These are phyloP conservation scores for Ceratina calcarata DNA, from an alignment of 1,140 invertebrate species.

Conservation along the genomic window DNA sequence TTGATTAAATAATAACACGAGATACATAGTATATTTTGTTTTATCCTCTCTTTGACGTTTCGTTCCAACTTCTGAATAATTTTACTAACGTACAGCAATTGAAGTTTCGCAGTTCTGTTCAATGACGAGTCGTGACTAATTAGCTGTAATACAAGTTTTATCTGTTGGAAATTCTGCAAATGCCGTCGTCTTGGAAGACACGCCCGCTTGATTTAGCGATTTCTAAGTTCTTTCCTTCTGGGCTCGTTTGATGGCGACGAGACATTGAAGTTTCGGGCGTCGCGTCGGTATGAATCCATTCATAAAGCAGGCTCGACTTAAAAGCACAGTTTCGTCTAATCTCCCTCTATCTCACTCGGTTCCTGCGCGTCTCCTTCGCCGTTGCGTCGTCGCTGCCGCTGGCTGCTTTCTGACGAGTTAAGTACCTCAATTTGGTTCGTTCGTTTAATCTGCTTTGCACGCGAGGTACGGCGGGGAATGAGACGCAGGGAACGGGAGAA, in stretches of 20 bases:
- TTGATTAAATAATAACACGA: not conserved
- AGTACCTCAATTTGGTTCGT: slow-evolving; percentile 74
- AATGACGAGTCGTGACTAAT: not conserved
- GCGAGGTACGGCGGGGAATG: slow-evolving; percentile 25
- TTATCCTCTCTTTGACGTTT: not conserved
- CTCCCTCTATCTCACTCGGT: slow-evolving; percentile 46
- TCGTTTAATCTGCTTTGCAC: slow-evolving; percentile 69
- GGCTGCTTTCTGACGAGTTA: slow-evolving; percentile 65
- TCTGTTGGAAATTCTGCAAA: not conserved
- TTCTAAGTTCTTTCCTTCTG: slow-evolving; percentile 27
- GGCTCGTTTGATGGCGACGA: slow-evolving; percentile 36
- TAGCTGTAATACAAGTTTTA: not conserved
- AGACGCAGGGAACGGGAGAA: slow-evolving; percentile 49
- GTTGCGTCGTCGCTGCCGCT: slow-evolving; percentile 20
- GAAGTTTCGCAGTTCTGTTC: not conserved
- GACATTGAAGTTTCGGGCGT: slow-evolving; percentile 46
- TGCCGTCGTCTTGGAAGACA: not conserved
- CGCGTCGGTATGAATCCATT: slow-evolving; percentile 46
- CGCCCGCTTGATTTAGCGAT: slow-evolving; percentile 17
- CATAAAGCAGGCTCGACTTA: slow-evolving; percentile 47
- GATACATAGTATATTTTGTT: not conserved
- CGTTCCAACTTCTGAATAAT: too few species aligned
- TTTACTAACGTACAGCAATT: not conserved
- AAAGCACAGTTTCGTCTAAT: slow-evolving; percentile 60
- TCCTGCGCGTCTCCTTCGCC: slow-evolving; percentile 17